A percentile compares a stretch with the other conserved stretches of the same genome.
phyloP scores from a whole-genome alignment of 2,888 invertebrate species.

The Cerastis rubricosa region DNA sequence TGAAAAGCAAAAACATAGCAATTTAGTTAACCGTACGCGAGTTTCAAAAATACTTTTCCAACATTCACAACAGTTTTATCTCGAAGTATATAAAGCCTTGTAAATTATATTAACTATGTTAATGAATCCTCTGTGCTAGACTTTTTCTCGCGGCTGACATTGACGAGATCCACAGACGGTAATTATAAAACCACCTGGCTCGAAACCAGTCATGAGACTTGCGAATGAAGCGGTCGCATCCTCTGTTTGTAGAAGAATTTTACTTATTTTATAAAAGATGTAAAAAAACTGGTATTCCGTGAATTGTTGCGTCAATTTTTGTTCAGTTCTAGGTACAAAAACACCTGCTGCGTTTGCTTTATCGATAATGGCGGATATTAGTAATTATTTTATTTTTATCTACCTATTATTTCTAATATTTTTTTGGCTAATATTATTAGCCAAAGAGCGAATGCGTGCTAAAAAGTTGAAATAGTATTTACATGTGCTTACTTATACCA shows the following conservation, averaged over 20 bases:
- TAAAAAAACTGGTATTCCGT: conserved; percentile 25
- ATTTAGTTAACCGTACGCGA: conserved; percentile 11
- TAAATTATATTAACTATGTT: conserved; percentile 64
- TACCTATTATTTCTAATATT: background rate
- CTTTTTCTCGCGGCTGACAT: conserved; percentile 75
- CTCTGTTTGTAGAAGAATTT: conserved; percentile 61
- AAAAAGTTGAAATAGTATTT: background rate
- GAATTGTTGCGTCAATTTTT: conserved; percentile 35
- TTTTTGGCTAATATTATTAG: too few relatives aligned
- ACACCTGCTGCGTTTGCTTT: conserved; percentile 27
- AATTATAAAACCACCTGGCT: conserved; percentile 75
- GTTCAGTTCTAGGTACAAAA: conserved; percentile 10
- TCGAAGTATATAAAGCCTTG: conserved; percentile 33
- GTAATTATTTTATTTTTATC: background rate
- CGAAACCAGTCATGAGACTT: conserved; percentile 55
- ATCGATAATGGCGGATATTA: background rate
- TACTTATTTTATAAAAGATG: conserved; percentile 46
- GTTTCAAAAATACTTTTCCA: conserved; percentile 24
- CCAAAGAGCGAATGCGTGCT: background rate
- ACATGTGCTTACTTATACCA: too few relatives aligned
- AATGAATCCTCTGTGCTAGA: conserved; percentile 66
- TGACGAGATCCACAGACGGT: conserved; percentile 71
- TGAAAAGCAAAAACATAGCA: conserved; percentile 1
- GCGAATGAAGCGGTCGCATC: conserved; percentile 69
- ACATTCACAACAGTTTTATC: conserved; percentile 38